Evolutionary conservation across 1,140 invertebrate genomes (phyloP).

Genomic region (Aphelinus certus): DNA sequence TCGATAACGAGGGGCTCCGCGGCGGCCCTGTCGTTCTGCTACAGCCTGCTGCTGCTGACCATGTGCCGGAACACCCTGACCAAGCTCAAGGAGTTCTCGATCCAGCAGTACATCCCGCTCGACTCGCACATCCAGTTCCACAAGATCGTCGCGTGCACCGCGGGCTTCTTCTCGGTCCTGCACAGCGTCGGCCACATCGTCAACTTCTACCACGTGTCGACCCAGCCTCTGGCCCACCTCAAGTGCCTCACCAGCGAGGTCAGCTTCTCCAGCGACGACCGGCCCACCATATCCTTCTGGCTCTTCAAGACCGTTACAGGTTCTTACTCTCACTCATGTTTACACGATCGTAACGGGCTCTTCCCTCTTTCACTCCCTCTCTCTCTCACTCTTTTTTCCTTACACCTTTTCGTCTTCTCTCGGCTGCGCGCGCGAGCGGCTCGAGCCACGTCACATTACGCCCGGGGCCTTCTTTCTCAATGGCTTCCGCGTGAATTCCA

Average conservation of each 20-base stretch:
- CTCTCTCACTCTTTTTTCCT: no score
- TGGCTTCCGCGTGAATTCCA: conserved; percentile 8
- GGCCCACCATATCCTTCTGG: conserved; percentile 93
- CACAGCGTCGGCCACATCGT: conserved; percentile 97
- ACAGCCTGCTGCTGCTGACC: conserved; percentile 91
- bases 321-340: neutral
- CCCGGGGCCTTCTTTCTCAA: neutral
- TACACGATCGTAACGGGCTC: no score
- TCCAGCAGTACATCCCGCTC: conserved; percentile 97
- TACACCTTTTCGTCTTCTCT: no score
- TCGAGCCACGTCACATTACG: no score
- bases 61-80: conserved; percentile 98
- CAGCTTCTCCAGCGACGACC: conserved; percentile 90
- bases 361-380: no score
- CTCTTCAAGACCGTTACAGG: conserved; percentile 94
- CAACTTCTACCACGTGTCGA: conserved; percentile 99
- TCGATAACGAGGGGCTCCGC: conserved; percentile 97
- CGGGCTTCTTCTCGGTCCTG: conserved; percentile 90
- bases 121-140: conserved; percentile 99
- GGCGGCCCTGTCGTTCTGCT: conserved; percentile 95
- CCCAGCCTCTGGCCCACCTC: conserved; percentile 93
- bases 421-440: neutral
- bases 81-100: conserved; percentile 94
- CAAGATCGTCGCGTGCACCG: conserved; percentile 97
- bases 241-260: conserved; percentile 95